Evolutionary conservation across 2,797 vertebrate species (phyloP).

Genomic region (Natrix natrix): DNA sequence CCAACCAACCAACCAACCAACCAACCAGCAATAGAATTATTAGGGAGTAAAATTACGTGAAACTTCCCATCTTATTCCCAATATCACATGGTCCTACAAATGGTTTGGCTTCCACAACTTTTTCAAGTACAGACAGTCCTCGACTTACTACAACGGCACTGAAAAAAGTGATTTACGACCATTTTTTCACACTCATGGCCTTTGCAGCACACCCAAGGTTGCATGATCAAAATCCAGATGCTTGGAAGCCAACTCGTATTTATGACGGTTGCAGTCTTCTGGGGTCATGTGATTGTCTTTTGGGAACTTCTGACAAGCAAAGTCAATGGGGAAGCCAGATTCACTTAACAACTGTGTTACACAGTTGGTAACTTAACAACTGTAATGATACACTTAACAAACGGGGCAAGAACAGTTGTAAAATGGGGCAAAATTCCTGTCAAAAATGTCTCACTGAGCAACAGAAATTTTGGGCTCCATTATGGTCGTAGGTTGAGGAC

Average conservation of each 20-base stretch:
- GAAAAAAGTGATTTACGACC: background rate
- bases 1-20: too few species aligned
- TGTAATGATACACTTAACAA: background rate
- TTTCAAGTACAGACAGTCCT: background rate
- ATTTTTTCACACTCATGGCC: background rate
- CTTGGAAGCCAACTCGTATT: background rate
- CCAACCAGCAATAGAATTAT: background rate
- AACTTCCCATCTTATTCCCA: background rate
- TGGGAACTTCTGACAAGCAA: too few species aligned
- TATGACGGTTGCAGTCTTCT: too few species aligned
- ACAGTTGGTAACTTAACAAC: background rate
- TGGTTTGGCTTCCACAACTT: background rate
- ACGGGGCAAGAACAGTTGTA: background rate
- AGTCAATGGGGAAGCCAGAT: too few species aligned
- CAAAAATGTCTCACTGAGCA: too few species aligned
- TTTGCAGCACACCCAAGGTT: background rate
- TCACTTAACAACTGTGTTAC: too few species aligned
- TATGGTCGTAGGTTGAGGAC: background rate
- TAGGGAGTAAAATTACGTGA: constrained; percentile 11
- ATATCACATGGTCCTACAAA: background rate
- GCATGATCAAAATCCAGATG: background rate
- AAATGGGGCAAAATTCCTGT: too few species aligned
- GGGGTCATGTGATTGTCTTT: too few species aligned
- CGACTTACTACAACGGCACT: background rate
- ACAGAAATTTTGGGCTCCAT: background rate